A percentile compares a stretch with the other conserved stretches of the same genome.
Conservation (phyloP, 2,888 invertebrate species). For the Nezara viridula region DNA sequence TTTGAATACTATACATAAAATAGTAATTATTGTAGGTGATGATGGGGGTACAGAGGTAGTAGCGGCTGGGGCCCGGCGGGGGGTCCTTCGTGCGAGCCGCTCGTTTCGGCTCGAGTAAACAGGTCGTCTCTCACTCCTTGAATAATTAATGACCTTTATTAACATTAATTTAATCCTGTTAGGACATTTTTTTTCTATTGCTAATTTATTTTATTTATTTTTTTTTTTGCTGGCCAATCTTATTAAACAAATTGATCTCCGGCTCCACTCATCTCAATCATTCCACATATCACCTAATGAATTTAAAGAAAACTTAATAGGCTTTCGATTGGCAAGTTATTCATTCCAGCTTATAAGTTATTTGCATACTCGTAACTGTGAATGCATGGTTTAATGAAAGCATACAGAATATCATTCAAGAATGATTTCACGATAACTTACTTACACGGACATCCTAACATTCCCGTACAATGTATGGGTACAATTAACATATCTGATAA, state of each 20-base stretch:
- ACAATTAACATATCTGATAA: no score
- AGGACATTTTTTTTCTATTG: not conserved
- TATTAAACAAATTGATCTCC: not conserved
- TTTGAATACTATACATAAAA: not conserved
- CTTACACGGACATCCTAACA: no score
- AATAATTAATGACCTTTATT: not conserved
- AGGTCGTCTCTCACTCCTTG: not conserved
- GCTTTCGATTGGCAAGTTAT: not conserved
- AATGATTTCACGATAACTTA: no score
- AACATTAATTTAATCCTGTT: not conserved
- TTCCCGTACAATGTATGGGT: no score
- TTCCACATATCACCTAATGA: not conserved
- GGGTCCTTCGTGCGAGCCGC: not conserved
- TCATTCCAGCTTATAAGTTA: no score
- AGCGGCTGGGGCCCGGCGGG: not conserved
- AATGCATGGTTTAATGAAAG: no score
- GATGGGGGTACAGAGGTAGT: not conserved
- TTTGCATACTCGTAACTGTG: no score
- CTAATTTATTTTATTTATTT: not conserved
- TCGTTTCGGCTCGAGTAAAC: not conserved
- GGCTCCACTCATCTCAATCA: not conserved
- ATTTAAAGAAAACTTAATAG: not conserved
- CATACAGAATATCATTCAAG: no score
- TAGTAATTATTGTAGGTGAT: not conserved
- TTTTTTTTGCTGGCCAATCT: not conserved